A percentile compares a stretch with the other conserved stretches of the same genome.
Conservation (phyloP, 1,140 invertebrate genomes). For the Linepithema humile region DNA sequence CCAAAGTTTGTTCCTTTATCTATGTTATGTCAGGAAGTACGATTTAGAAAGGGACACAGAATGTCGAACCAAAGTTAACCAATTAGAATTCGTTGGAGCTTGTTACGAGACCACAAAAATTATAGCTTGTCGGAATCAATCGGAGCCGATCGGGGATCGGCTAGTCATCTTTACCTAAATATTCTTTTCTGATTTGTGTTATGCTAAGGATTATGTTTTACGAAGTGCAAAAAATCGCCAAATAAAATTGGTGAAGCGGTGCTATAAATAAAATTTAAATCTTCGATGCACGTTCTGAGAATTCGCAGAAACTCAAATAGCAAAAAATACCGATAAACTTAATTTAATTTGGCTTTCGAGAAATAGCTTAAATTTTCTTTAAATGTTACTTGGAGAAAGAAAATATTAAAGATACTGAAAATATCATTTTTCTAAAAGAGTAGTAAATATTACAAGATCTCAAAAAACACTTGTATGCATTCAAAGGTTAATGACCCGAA, state of each 20-base stretch:
- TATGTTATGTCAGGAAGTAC: constrained; percentile 31
- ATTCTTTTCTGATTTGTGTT: neutral
- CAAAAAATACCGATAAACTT: neutral
- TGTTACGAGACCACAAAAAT: constrained; percentile 21
- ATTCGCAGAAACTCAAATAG: neutral
- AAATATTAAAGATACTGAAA: neutral
- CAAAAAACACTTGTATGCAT: neutral
- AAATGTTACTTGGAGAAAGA: neutral
- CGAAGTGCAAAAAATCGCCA: neutral
- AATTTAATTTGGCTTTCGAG: neutral
- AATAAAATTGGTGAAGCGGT: neutral
- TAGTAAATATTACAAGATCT: neutral
- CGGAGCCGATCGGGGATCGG: neutral
- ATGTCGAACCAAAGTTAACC: neutral
- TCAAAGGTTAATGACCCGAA: neutral
- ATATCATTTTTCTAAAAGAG: neutral
- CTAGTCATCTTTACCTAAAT: neutral
- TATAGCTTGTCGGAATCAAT: constrained; percentile 15
- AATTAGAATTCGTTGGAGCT: neutral
- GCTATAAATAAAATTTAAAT: neutral
- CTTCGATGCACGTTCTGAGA: neutral
- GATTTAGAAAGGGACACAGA: constrained; percentile 18
- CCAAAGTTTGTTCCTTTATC: constrained; percentile 15
- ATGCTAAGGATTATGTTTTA: neutral
- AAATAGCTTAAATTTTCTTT: neutral